Conservation (phyloP, 2,113 vertebrate genomes). For the Paracanthobrama guichenoti region DNA sequence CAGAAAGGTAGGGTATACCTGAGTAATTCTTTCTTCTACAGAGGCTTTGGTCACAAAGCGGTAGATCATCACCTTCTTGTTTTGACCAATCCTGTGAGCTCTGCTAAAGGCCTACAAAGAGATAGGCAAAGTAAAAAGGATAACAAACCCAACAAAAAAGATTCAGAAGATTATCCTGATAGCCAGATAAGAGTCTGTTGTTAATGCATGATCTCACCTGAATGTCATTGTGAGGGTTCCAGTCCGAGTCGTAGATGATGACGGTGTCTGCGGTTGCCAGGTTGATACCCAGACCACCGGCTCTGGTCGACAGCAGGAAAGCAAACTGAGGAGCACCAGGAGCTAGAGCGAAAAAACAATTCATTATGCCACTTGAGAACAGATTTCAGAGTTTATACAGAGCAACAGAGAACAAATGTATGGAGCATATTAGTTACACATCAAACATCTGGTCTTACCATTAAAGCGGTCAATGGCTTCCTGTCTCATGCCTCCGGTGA, state of each 20-base stretch:
- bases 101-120: conserved; percentile 89
- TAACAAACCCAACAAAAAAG: neutral
- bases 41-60: conserved; percentile 97
- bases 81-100: conserved; percentile 96
- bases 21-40: conserved; percentile 97
- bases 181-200: neutral
- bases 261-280: conserved; percentile 97
- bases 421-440: neutral
- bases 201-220: conserved; percentile 76
- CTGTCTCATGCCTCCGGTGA: conserved; percentile 97
- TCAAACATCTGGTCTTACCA: conserved; percentile 70
- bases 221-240: conserved; percentile 98
- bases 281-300: conserved; percentile 95
- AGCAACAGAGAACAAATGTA: neutral
- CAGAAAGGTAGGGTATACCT: conserved; percentile 63
- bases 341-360: conserved; percentile 71
- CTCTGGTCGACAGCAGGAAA: conserved; percentile 94
- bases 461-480: conserved; percentile 99
- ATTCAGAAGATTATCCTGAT: neutral
- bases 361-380: neutral
- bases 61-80: conserved; percentile 98
- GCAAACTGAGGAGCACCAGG: conserved; percentile 95
- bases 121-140: neutral
- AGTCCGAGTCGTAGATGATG: conserved; percentile 96
- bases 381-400: neutral